Evolutionary conservation across 1,140 invertebrate species (phyloP).

Genomic region (Fopius arisanus): DNA sequence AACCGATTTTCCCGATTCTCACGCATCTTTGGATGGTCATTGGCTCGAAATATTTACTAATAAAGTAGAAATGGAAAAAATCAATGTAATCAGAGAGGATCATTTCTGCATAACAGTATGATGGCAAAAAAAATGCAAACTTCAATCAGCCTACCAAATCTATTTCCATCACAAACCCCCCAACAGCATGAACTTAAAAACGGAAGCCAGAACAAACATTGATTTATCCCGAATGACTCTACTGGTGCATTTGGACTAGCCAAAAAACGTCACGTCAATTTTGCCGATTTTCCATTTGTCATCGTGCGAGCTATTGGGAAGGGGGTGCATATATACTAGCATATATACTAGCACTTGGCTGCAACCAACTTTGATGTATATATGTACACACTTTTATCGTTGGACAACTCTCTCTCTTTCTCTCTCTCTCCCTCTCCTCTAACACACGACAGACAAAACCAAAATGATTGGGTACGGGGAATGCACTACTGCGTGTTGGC

Average conservation of each 20-base stretch:
- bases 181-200: neutral
- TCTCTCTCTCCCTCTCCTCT: no score
- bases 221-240: slow-evolving; percentile 28
- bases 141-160: slow-evolving; percentile 2
- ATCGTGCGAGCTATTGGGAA: neutral
- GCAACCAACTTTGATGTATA: neutral
- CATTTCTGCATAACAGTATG: neutral
- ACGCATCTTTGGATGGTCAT: neutral
- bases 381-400: neutral
- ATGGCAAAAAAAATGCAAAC: slow-evolving; percentile 26
- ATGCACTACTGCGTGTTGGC: slow-evolving; percentile 6
- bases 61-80: neutral
- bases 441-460: neutral
- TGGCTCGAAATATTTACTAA: neutral
- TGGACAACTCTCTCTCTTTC: neutral
- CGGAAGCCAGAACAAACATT: slow-evolving; percentile 25
- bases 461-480: neutral
- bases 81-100: neutral
- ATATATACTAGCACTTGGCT: neutral
- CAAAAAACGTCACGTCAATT: slow-evolving; percentile 19
- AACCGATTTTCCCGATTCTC: neutral
- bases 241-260: neutral
- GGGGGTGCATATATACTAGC: neutral
- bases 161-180: neutral
- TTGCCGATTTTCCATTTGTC: slow-evolving; percentile 32